Evolutionary conservation across 2,888 invertebrate genomes (phyloP).

Genomic region (Drosophila macrospina): DNA sequence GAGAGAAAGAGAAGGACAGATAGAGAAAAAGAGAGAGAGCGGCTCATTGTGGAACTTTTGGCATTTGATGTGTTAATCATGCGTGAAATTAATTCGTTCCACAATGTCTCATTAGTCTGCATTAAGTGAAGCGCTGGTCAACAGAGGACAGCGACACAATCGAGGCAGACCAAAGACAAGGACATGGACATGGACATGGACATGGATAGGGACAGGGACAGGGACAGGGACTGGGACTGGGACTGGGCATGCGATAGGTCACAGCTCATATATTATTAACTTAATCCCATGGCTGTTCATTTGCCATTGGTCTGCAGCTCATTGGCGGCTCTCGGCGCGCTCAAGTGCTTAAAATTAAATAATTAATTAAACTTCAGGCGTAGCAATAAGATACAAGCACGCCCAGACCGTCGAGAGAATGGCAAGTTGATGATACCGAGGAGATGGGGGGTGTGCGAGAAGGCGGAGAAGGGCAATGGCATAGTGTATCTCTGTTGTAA

Average conservation of each 20-base stretch:
- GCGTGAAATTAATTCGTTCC: conserved; percentile 83
- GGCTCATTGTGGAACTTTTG: conserved; percentile 35
- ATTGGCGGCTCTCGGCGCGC: conserved; percentile 71
- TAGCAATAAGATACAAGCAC: conserved; percentile 26
- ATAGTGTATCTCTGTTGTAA: conserved; percentile 3
- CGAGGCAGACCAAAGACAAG: conserved; percentile 15
- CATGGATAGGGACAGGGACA: neutral
- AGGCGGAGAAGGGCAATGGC: neutral
- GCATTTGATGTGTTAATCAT: conserved; percentile 83
- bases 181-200: conserved; percentile 22
- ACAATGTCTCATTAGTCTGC: conserved; percentile 83
- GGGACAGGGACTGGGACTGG: conserved; percentile 8
- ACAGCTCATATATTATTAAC: conserved; percentile 79
- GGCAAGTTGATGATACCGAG: neutral
- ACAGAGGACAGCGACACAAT: conserved; percentile 32
- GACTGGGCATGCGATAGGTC: conserved; percentile 45
- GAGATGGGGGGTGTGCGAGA: neutral
- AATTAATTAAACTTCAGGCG: conserved; percentile 76
- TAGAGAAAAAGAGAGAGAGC: conserved; percentile 5
- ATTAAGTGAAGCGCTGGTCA: conserved; percentile 76
- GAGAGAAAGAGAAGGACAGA: conserved; percentile 1
- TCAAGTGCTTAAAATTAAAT: conserved; percentile 81
- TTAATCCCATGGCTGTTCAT: conserved; percentile 73
- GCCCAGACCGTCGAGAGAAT: neutral
- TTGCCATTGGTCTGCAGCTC: conserved; percentile 52